Conservation (phyloP, 2,797 vertebrate genomes). For the Gambusia yucatana region DNA sequence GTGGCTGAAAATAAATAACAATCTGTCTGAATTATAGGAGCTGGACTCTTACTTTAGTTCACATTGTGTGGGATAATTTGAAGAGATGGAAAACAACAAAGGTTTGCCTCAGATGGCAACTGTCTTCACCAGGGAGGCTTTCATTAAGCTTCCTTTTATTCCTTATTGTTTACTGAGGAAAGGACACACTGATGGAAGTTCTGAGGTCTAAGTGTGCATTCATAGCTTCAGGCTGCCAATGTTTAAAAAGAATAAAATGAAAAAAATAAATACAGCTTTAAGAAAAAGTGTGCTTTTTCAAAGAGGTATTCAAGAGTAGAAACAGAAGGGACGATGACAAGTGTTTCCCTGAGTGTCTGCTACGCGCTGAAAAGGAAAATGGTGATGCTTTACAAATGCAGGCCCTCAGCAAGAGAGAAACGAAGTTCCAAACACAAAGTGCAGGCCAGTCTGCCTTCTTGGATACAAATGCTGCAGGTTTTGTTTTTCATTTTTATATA, state of each 20-base stretch:
- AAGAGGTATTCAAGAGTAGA: slow-evolving; percentile 20
- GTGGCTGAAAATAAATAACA: not conserved
- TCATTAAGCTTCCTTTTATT: not conserved
- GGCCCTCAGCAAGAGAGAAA: not conserved
- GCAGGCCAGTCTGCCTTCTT: not conserved
- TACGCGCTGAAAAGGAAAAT: slow-evolving; percentile 16
- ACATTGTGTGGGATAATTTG: not conserved
- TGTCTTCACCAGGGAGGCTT: not conserved
- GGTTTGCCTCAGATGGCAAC: not conserved
- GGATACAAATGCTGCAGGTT: not conserved
- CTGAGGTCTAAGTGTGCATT: slow-evolving; percentile 18
- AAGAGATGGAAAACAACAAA: not conserved
- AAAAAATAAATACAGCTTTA: not conserved
- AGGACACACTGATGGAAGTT: slow-evolving; percentile 44
- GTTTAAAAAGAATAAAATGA: slow-evolving; percentile 13
- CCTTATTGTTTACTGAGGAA: slow-evolving; percentile 22
- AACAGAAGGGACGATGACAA: slow-evolving; percentile 39
- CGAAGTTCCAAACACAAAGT: slow-evolving; percentile 20
- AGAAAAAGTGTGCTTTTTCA: slow-evolving; percentile 1
- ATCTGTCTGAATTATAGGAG: not conserved
- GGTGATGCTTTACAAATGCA: slow-evolving; percentile 14
- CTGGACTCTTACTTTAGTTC: not conserved
- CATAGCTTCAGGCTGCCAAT: slow-evolving; percentile 7
- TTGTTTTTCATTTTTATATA: not conserved
- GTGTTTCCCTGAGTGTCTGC: slow-evolving; percentile 30